These are phyloP conservation scores for Embiotoca jacksoni DNA, from an alignment of 2,113 vertebrate genomes.

Conservation along the genomic window DNA sequence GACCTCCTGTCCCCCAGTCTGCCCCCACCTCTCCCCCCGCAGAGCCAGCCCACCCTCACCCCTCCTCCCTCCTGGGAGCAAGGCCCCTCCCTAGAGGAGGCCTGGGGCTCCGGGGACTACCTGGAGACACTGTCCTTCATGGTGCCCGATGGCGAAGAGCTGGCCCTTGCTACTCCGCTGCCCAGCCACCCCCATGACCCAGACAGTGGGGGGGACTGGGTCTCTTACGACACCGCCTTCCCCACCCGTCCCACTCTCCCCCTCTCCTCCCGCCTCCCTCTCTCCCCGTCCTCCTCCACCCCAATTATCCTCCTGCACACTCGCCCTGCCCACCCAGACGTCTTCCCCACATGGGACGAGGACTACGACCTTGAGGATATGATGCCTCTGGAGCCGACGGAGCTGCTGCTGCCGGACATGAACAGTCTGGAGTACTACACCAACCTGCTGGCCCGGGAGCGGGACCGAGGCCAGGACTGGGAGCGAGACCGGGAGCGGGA, in stretches of 20 bases:
- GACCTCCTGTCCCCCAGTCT: slow-evolving; percentile 82
- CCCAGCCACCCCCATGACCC: slow-evolving; percentile 79
- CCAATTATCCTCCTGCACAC: slow-evolving; percentile 63
- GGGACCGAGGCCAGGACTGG: slow-evolving; percentile 21
- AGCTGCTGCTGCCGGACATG: slow-evolving; percentile 86
- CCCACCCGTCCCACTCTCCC: slow-evolving; percentile 71
- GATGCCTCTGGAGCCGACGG: slow-evolving; percentile 83
- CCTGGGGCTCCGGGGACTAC: slow-evolving; percentile 90
- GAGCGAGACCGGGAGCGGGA: neutral
- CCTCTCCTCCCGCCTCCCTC: slow-evolving; percentile 64
- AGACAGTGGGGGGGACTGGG: slow-evolving; percentile 55
- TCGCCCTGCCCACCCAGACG: slow-evolving; percentile 37
- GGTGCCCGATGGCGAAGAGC: slow-evolving; percentile 80
- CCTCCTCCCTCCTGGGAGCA: slow-evolving; percentile 76
- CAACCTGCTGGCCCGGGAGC: slow-evolving; percentile 79
- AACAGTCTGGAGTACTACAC: slow-evolving; percentile 87
- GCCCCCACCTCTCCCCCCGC: slow-evolving; percentile 75
- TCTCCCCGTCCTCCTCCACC: slow-evolving; percentile 74
- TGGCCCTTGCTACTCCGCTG: slow-evolving; percentile 76
- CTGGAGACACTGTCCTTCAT: slow-evolving; percentile 86
- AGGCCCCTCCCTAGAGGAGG: slow-evolving; percentile 81
- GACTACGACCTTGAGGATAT: slow-evolving; percentile 83
- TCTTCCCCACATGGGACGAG: slow-evolving; percentile 71
- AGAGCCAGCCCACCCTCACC: slow-evolving; percentile 82
- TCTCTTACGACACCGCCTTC: slow-evolving; percentile 77